Evolutionary conservation across 2,888 invertebrate genomes (phyloP).

Genomic region (Archaeoteleia sp.): DNA sequence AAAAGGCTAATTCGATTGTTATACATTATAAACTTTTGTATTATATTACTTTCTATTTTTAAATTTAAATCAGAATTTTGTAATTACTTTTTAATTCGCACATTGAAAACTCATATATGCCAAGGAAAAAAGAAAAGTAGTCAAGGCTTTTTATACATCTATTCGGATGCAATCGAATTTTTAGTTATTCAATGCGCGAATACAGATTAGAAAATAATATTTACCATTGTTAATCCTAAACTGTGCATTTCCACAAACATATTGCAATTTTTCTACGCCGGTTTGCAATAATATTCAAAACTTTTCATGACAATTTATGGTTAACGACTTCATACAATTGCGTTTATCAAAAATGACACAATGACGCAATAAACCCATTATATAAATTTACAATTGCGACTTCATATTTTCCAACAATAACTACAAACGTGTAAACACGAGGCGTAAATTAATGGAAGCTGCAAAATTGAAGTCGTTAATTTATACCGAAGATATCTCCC

Average conservation of each 20-base stretch:
- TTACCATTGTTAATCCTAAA: too few species aligned
- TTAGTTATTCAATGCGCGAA: too few species aligned
- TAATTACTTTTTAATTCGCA: neutral
- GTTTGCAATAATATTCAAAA: too few species aligned
- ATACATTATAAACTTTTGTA: neutral
- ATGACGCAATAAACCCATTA: neutral
- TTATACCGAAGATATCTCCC: slow-evolving; percentile 7
- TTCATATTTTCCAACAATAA: slow-evolving; percentile 10
- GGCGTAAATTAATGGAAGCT: slow-evolving; percentile 5
- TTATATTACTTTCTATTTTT: slow-evolving; percentile 9
- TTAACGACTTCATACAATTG: neutral
- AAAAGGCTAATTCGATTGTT: neutral
- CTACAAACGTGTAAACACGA: neutral
- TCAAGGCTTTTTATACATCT: neutral
- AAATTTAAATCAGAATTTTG: slow-evolving; percentile 17
- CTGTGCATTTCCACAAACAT: too few species aligned
- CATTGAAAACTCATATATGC: too few species aligned
- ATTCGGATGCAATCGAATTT: too few species aligned
- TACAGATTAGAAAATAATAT: too few species aligned
- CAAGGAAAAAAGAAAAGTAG: neutral
- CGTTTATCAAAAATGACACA: neutral
- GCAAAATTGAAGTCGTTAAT: slow-evolving; percentile 15
- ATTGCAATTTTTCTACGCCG: too few species aligned
- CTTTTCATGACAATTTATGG: too few species aligned
- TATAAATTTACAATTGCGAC: slow-evolving; percentile 3